Conservation (phyloP, 1,140 invertebrate species). For the Drosophila carrolli region DNA sequence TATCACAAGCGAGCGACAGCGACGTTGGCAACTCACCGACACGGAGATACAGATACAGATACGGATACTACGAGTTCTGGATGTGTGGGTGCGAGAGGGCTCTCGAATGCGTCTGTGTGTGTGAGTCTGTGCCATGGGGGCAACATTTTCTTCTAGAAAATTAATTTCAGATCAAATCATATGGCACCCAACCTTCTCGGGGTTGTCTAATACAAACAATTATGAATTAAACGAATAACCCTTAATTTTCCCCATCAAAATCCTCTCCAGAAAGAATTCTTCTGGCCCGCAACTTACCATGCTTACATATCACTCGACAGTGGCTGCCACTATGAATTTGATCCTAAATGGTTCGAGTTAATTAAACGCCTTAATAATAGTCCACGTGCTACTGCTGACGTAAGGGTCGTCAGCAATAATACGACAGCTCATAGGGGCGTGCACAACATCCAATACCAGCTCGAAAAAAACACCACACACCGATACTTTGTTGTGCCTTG, state of each 20-base stretch:
- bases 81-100: slow-evolving; percentile 51
- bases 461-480: slow-evolving; percentile 11
- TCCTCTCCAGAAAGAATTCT: background rate
- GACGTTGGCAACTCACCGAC: slow-evolving; percentile 47
- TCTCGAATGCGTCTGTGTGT: slow-evolving; percentile 15
- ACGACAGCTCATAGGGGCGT: slow-evolving; percentile 70
- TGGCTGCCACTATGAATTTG: slow-evolving; percentile 59
- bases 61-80: slow-evolving; percentile 43
- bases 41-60: slow-evolving; percentile 35
- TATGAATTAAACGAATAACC: background rate
- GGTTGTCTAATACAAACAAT: slow-evolving; percentile 17
- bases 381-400: slow-evolving; percentile 83
- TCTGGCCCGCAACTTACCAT: background rate
- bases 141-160: slow-evolving; percentile 66
- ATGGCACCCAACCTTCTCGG: slow-evolving; percentile 28
- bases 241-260: background rate
- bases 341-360: slow-evolving; percentile 71
- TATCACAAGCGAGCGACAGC: slow-evolving; percentile 45
- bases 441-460: slow-evolving; percentile 68
- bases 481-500: slow-evolving; percentile 37
- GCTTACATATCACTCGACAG: too few species aligned
- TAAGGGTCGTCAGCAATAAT: slow-evolving; percentile 65
- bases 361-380: slow-evolving; percentile 78
- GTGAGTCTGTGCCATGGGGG: slow-evolving; percentile 60
- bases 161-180: slow-evolving; percentile 67